Base-by-base conservation (phyloP, 2,888 invertebrate genomes). In the Chydorus sphaericus region DNA sequence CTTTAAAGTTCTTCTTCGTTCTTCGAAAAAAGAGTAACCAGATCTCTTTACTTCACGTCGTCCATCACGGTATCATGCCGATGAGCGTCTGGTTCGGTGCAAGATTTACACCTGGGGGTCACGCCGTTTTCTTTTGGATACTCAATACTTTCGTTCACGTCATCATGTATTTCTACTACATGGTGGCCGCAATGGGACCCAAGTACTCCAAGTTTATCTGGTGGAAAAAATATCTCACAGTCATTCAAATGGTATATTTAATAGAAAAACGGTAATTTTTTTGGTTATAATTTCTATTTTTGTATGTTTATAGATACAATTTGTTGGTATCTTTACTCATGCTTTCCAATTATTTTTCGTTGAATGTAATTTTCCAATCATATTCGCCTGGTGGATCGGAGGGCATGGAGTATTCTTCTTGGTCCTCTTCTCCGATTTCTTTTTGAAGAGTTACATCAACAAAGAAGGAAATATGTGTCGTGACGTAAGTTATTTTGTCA, bases 201-300 rank as follows among this genome's bases (percentile, higher is more conserved):
- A 75, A 80, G 67, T 93, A 87, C 72, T 88, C 89, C 72, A 90
- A 89, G 70, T 93, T 81, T 71, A 83, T 93, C 64, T 93, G 92
- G 92, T 94, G 94, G 94, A 96, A 94, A 74, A 91, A 88, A 68
- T 88, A 94, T 71, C 80, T 96, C 65, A 94, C 94, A 58, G 82
- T 83, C 62, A 83, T 94, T 75, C 94, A 94, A 77, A 92, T 96
- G 83, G 90, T 90, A 76, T n/a, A n/a, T n/a, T n/a, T n/a, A n/a
- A n/a, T n/a, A n/a, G n/a, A n/a, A n/a, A n/a, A n/a, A n/a, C n/a
- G n/a, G n/a, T n/a, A n/a, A n/a, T n/a, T n/a, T n/a, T n/a, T n/a
- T n/a, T n/a, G n/a, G 10, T 8, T 7, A 14, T n/a, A 28, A n/a
- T 31, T 11, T 68, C 68, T 65, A 30, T 14, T n/a, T 36, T 14